Evolutionary conservation across 2,797 vertebrate genomes (phyloP).

Genomic region (Chaunax sp.): DNA sequence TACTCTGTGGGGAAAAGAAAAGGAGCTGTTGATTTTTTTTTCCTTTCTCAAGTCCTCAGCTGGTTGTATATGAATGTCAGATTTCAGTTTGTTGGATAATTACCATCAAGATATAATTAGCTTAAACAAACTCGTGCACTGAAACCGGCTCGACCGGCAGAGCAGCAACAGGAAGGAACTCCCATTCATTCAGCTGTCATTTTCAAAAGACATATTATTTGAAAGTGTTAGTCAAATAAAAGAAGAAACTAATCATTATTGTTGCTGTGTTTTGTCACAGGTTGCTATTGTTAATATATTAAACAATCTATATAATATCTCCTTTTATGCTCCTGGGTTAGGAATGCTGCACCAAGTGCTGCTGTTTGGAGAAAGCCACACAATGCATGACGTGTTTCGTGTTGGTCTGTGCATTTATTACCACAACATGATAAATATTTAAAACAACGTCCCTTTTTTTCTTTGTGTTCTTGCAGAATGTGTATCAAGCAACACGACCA

Average conservation of each 20-base stretch:
- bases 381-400: too few relatives aligned
- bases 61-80: slow-evolving; percentile 26
- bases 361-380: slow-evolving; percentile 4
- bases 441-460: slow-evolving; percentile 1
- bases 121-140: slow-evolving; percentile 65
- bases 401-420: slow-evolving; percentile 19
- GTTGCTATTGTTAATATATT: too few relatives aligned
- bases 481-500: slow-evolving; percentile 35
- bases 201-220: slow-evolving; percentile 43
- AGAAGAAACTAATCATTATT: background rate
- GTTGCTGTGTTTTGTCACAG: too few relatives aligned
- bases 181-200: slow-evolving; percentile 42
- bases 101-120: slow-evolving; percentile 55
- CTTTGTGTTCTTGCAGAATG: slow-evolving; percentile 63
- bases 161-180: slow-evolving; percentile 37
- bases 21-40: slow-evolving; percentile 43
- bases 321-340: background rate
- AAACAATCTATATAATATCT: too few relatives aligned
- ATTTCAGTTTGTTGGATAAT: slow-evolving; percentile 38
- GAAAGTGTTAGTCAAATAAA: slow-evolving; percentile 28
- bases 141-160: slow-evolving; percentile 70
- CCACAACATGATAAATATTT: slow-evolving; percentile 3
- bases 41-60: slow-evolving; percentile 47
- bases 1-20: slow-evolving; percentile 64
- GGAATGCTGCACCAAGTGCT: background rate